These are phyloP conservation scores for Dipodomys stephensi DNA, from an alignment of 2,113 vertebrate genomes.

Conservation along the genomic window DNA sequence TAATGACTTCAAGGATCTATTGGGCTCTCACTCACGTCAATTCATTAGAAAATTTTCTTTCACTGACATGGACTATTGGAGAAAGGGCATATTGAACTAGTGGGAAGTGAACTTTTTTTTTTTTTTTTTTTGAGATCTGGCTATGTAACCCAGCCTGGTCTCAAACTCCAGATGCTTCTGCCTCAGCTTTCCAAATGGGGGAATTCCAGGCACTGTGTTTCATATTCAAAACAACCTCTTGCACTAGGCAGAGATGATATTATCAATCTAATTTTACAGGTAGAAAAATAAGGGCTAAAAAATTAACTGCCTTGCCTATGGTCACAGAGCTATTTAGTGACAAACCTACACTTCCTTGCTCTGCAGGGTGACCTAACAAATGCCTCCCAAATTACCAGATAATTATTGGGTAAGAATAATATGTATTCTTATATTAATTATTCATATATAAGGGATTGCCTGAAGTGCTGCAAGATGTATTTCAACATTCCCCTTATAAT, in stretches of 20 bases:
- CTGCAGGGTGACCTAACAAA: slow-evolving; percentile 67
- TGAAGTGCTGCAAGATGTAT: slow-evolving; percentile 76
- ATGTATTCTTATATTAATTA: slow-evolving; percentile 78
- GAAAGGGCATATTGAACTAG: slow-evolving; percentile 22
- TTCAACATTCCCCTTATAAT: slow-evolving; percentile 68
- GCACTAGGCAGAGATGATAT: neutral
- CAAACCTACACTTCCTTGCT: slow-evolving; percentile 32
- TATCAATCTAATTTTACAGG: slow-evolving; percentile 53
- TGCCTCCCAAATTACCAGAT: slow-evolving; percentile 73
- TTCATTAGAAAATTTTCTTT: slow-evolving; percentile 36
- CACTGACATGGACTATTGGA: neutral
- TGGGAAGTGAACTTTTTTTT: slow-evolving; percentile 12
- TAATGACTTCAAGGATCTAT: neutral
- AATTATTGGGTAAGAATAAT: slow-evolving; percentile 77
- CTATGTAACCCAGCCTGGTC: neutral
- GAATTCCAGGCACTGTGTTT: neutral
- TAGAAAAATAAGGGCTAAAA: slow-evolving; percentile 50
- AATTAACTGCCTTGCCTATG: slow-evolving; percentile 42
- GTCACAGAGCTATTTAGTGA: slow-evolving; percentile 43
- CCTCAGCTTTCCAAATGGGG: neutral
- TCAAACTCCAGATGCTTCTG: neutral
- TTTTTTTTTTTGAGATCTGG: neutral
- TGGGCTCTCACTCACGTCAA: neutral
- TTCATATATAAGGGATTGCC: slow-evolving; percentile 76
- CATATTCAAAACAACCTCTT: neutral